Conservation (phyloP, 2,888 invertebrate species). For the Megaustenia siamemsis region DNA sequence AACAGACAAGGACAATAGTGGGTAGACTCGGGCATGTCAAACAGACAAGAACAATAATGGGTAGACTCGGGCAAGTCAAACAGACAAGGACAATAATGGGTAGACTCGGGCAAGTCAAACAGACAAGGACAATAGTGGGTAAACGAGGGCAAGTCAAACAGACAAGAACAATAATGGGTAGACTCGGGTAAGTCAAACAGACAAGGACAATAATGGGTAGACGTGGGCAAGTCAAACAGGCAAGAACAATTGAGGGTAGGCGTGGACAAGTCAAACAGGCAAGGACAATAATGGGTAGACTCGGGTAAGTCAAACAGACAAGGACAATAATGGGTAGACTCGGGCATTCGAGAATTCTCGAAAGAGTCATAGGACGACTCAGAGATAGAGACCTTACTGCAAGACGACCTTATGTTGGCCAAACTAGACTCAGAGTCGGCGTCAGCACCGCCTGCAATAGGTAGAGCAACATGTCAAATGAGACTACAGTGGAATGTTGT, state of each 20-base stretch:
- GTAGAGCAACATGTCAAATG: not conserved
- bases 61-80: constrained; percentile 13
- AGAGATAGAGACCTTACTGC: constrained; percentile 22
- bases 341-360: constrained; percentile 9
- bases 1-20: constrained; percentile 18
- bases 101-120: constrained; percentile 9
- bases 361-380: constrained; percentile 17
- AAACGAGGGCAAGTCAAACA: constrained; percentile 13
- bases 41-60: constrained; percentile 18
- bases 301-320: constrained; percentile 15
- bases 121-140: constrained; percentile 20
- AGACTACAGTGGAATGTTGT: not conserved
- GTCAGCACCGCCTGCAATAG: not conserved
- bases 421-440: not conserved
- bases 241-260: constrained; percentile 20
- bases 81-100: constrained; percentile 18
- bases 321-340: constrained; percentile 12
- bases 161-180: constrained; percentile 23
- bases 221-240: constrained; percentile 21
- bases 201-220: constrained; percentile 17
- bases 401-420: not conserved
- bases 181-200: constrained; percentile 9
- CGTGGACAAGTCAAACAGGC: constrained; percentile 17
- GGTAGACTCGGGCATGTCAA: constrained; percentile 17
- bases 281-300: constrained; percentile 16